Conservation (phyloP, 1,140 invertebrate genomes). For the Pemphigus obesinymphae region DNA sequence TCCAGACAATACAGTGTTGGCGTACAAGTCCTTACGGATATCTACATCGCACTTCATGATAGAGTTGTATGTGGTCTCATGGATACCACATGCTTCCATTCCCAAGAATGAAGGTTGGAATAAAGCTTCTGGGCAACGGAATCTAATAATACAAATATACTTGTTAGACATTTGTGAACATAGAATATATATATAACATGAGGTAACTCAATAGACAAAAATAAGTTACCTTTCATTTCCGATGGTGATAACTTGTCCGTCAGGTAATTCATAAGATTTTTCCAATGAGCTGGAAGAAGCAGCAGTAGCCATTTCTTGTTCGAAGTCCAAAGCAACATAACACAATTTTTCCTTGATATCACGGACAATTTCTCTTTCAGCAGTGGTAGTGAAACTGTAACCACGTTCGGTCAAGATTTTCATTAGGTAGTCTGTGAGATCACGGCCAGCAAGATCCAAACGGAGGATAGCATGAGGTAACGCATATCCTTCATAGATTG, state of each 20-base stretch:
- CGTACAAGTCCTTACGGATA: constrained; percentile 90
- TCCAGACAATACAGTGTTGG: constrained; percentile 92
- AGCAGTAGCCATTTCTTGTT: constrained; percentile 92
- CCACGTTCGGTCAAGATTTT: constrained; percentile 94
- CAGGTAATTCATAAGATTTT: constrained; percentile 90
- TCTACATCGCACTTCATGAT: constrained; percentile 97
- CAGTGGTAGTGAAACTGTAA: constrained; percentile 94
- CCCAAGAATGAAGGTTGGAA: constrained; percentile 94
- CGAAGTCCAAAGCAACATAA: constrained; percentile 87
- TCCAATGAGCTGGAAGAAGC: constrained; percentile 85
- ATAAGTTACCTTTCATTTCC: constrained; percentile 59
- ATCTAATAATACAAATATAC: constrained; percentile 80
- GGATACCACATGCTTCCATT: constrained; percentile 92
- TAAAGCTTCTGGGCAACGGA: constrained; percentile 94
- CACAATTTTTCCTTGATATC: constrained; percentile 93
- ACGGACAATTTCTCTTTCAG: constrained; percentile 92
- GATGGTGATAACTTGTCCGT: constrained; percentile 77
- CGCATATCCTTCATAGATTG: constrained; percentile 83
- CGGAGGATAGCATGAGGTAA: constrained; percentile 77
- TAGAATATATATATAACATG: not conserved
- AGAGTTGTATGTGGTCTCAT: constrained; percentile 93
- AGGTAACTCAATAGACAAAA: not conserved
- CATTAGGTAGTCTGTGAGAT: constrained; percentile 93
- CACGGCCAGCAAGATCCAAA: constrained; percentile 87
- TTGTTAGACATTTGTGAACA: constrained; percentile 37